Evolutionary conservation across 2,797 vertebrate species (phyloP).

Genomic region (Hephaestus fuliginosus): DNA sequence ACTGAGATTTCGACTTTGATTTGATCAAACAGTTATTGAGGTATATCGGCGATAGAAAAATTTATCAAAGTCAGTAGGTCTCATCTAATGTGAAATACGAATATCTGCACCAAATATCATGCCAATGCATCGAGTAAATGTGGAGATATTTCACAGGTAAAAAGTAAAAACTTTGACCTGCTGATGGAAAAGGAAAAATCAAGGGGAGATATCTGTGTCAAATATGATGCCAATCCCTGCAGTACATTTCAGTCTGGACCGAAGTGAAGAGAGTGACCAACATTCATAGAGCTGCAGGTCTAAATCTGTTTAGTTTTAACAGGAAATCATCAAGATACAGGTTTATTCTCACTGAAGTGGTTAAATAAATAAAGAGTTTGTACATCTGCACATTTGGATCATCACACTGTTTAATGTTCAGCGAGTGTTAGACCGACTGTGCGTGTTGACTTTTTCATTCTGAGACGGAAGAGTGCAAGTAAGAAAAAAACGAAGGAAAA

Average conservation of each 20-base stretch:
- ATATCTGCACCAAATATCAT: neutral
- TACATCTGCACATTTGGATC: neutral
- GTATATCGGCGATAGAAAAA: neutral
- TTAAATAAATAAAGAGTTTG: neutral
- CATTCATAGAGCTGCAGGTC: neutral
- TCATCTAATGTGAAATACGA: neutral
- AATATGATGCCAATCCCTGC: neutral
- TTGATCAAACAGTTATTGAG: too few species aligned
- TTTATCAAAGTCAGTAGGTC: neutral
- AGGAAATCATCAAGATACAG: too few species aligned
- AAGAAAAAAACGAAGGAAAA: neutral
- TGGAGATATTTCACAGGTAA: neutral
- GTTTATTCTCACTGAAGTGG: neutral
- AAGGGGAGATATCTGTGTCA: neutral
- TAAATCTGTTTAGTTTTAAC: neutral
- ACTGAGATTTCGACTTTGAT: too few species aligned
- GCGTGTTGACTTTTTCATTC: slow-evolving; percentile 1
- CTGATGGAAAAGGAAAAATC: neutral
- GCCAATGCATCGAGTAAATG: neutral
- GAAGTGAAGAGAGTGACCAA: neutral
- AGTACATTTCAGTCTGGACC: neutral
- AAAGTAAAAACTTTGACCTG: neutral
- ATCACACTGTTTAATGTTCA: neutral
- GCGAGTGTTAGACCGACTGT: neutral
- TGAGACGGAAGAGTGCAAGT: slow-evolving; percentile 10